Evolutionary conservation across 1,140 invertebrate genomes (phyloP).

Genomic region (Drosophila carrolli): DNA sequence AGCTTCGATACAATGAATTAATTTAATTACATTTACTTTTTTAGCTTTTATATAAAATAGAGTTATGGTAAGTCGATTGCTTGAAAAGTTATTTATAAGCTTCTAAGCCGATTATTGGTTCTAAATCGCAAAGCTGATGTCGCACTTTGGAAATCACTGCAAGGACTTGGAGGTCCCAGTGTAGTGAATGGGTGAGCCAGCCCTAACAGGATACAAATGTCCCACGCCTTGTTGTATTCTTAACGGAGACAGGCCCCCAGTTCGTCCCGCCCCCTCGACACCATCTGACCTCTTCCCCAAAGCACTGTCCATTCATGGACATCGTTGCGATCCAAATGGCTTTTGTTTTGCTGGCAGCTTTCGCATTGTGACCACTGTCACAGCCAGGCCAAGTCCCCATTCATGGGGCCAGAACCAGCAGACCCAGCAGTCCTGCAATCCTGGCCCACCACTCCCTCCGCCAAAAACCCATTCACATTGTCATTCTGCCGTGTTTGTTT

Average conservation of each 20-base stretch:
- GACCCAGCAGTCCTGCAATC: background rate
- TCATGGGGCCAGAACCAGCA: background rate
- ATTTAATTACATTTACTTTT: background rate
- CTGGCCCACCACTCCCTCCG: background rate
- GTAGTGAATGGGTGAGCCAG: constrained; percentile 30
- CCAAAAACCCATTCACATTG: constrained; percentile 43
- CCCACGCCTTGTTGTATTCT: constrained; percentile 52
- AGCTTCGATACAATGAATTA: too few relatives aligned
- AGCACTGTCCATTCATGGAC: constrained; percentile 57
- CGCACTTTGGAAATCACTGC: constrained; percentile 26
- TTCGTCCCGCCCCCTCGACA: background rate
- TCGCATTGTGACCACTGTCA: constrained; percentile 69
- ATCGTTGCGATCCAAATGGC: constrained; percentile 17
- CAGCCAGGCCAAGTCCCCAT: constrained; percentile 31
- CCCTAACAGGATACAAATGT: constrained; percentile 41
- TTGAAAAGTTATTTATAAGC: background rate
- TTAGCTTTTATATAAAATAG: background rate
- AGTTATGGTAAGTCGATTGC: background rate
- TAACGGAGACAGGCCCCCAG: constrained; percentile 16
- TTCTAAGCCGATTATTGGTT: background rate
- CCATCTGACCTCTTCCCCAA: background rate
- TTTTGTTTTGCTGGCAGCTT: constrained; percentile 58
- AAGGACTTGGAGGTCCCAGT: constrained; percentile 4
- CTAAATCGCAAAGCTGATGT: background rate
- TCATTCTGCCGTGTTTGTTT: constrained; percentile 67